Evolutionary conservation across 1,140 invertebrate species (phyloP), one percentile per base, ranked within the genome.

Genomic region (Neodiprion lecontei): DNA sequence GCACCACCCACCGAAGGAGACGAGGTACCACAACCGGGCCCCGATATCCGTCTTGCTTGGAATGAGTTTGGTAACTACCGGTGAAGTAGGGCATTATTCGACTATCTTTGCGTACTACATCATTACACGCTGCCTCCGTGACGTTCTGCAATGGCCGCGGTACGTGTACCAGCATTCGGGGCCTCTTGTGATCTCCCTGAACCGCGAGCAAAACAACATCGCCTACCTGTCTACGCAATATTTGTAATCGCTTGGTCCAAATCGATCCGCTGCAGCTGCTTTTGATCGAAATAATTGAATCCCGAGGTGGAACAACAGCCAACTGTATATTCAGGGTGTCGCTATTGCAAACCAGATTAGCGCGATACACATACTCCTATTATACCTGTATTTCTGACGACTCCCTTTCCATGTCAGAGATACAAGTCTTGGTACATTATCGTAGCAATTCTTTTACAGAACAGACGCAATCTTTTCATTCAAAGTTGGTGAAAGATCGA

Each of bases 1-100:
- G 70, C 17, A 71, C 70, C 70, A 71, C 70, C 70, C 70, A 71
- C 70, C 70, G 48, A 71, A 47, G 21, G 70, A 71, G 70, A 71
- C 23, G 70, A 61, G 28, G 28, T 40, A 17, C 11, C 4, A 61
- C 53, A 61, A 9, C 53, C 70, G n/a, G 11, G 70, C 70, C 53
- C 70, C 48, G 9, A 71, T 61, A 61, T 71, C 70, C 47, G 7
- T 40, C 28, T 40, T 40, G 28, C 28, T 40, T 40, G 28, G 28
- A 0, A 17, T 7, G 47, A 14, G 70, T 71, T 71, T 71, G 70
- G 70, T 71, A 71, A 71, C 48, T 71, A 71, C 17, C 17, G 67
- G 40, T 23, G 67, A 69, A 69, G 21, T 69, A 47, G 67, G 67
- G 67, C 67, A 69, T 21, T 47, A 47, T 11, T 11, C 67, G 40